Percentiles rank a stretch among this genome's conserved stretches.
Conservation (phyloP, 2,113 vertebrate genomes). For the Centropristis striata region DNA sequence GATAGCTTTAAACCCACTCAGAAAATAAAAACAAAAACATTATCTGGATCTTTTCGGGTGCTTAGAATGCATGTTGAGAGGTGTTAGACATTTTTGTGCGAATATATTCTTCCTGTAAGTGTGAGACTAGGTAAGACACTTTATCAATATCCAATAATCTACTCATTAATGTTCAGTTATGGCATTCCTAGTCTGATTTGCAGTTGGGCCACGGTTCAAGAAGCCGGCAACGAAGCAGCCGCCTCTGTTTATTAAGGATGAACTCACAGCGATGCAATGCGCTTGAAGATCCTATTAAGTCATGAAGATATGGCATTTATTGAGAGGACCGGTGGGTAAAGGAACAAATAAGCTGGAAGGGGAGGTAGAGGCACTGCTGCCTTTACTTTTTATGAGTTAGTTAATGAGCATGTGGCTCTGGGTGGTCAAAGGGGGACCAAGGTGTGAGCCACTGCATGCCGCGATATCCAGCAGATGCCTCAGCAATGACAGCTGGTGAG, state of each 20-base stretch:
- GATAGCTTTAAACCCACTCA: background rate
- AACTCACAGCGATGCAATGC: conserved; percentile 26
- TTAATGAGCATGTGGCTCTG: conserved; percentile 64
- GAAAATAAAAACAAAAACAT: background rate
- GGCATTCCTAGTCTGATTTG: conserved; percentile 37
- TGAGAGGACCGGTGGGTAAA: conserved; percentile 39
- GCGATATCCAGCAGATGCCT: conserved; percentile 63
- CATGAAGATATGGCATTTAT: conserved; percentile 61
- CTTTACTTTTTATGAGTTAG: conserved; percentile 52
- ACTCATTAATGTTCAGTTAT: conserved; percentile 40
- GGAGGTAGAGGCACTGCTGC: conserved; percentile 20
- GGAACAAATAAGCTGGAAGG: conserved; percentile 47
- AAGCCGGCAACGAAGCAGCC: background rate
- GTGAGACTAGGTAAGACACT: background rate
- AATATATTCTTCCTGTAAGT: background rate
- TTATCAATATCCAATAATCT: conserved; percentile 28
- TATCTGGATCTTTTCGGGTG: background rate
- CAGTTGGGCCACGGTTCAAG: conserved; percentile 7
- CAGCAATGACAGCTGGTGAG: conserved; percentile 76
- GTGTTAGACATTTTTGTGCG: background rate
- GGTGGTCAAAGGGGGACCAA: conserved; percentile 59
- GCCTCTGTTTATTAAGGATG: conserved; percentile 49
- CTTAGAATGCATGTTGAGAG: background rate
- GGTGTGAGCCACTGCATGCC: conserved; percentile 42
- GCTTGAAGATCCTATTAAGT: conserved; percentile 56